A percentile compares a stretch with the other conserved stretches of the same genome.
These are phyloP conservation scores for Fulmarus glacialis DNA, from an alignment of 2,113 vertebrate genomes.

Conservation along the genomic window DNA sequence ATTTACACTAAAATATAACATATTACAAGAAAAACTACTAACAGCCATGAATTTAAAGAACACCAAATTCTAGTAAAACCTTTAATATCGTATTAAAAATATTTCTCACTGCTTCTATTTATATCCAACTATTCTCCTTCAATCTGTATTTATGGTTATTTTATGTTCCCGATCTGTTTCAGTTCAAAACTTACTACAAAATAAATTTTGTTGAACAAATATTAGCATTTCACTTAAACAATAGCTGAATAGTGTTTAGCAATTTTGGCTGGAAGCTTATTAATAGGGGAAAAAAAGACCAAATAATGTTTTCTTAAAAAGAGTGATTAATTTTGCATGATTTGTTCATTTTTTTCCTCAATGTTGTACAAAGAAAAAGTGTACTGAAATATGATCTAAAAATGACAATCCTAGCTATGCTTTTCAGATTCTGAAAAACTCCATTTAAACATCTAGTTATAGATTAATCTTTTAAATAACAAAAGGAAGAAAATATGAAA, in stretches of 20 bases:
- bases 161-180: background rate
- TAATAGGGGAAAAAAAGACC: background rate
- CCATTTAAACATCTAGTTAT: background rate
- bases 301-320: background rate
- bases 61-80: background rate
- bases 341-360: background rate
- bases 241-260: background rate
- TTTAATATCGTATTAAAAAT: background rate
- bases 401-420: background rate
- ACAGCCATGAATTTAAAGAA: background rate
- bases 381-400: background rate
- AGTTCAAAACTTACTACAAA: background rate
- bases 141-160: background rate
- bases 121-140: background rate
- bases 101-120: background rate
- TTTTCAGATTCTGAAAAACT: background rate
- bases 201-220: background rate
- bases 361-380: background rate
- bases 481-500: background rate
- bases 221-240: background rate
- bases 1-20: background rate
- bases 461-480: background rate
- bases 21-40: background rate
- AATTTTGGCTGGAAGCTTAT: background rate
- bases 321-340: background rate